A percentile compares a stretch with the other conserved stretches of the same genome.
Conservation (phyloP, 2,113 vertebrate species). For the Rhabdomys dilectus region DNA sequence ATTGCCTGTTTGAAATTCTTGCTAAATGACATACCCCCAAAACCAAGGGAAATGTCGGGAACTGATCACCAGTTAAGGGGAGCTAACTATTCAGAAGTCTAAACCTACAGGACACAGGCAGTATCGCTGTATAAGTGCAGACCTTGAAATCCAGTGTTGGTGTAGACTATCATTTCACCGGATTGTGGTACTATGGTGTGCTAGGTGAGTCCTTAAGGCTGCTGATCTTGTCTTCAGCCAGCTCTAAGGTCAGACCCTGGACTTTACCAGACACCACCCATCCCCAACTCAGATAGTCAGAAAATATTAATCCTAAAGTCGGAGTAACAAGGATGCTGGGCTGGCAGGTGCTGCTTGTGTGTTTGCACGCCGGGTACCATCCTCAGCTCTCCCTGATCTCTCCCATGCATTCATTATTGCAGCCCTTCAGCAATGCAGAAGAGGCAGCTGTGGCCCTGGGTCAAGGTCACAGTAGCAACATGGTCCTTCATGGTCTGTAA, state of each 20-base stretch:
- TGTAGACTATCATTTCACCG: not conserved
- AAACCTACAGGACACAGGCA: not conserved
- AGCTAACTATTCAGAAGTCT: not conserved
- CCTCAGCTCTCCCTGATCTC: not conserved
- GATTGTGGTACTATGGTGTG: not conserved
- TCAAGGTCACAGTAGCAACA: not conserved
- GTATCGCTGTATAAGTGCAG: not conserved
- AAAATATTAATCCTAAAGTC: not conserved
- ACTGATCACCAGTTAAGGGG: not conserved
- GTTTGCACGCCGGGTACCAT: no score
- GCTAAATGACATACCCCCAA: not conserved
- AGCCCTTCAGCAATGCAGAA: not conserved
- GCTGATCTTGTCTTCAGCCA: not conserved
- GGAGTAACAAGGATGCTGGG: accelerated
- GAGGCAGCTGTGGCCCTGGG: not conserved
- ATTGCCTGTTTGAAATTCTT: not conserved
- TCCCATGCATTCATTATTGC: not conserved
- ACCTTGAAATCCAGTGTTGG: not conserved
- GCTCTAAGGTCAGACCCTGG: not conserved
- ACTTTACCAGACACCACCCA: not conserved
- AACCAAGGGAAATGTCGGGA: slow-evolving; percentile 22
- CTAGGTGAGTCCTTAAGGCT: not conserved
- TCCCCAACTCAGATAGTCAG: not conserved
- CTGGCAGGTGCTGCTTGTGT: not conserved
- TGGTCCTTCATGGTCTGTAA: not conserved